phyloP scores from a whole-genome alignment of 2,888 invertebrate genomes.

The Ganaspis brasiliensis region DNA sequence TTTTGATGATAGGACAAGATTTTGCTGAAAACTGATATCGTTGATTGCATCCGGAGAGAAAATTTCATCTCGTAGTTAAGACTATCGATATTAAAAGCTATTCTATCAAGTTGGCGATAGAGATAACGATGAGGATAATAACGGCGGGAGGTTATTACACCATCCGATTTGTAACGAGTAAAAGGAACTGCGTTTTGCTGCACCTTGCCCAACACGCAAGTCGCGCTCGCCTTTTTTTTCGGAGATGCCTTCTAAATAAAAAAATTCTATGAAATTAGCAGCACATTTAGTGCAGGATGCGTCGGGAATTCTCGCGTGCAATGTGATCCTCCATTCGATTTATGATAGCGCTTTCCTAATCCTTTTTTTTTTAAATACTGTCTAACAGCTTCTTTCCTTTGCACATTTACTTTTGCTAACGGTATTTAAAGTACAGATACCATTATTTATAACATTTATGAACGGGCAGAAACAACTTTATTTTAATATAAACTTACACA shows the following conservation, averaged over 20 bases:
- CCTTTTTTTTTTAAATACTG: not conserved
- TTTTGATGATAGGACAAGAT: not conserved
- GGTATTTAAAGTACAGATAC: not conserved
- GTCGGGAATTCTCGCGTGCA: constrained; percentile 18
- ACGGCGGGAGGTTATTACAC: constrained; percentile 23
- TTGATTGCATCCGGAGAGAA: not conserved
- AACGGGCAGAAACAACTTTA: not conserved
- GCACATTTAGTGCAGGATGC: constrained; percentile 38
- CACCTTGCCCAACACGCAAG: constrained; percentile 20
- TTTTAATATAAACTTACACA: not conserved
- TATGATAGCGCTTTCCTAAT: not conserved
- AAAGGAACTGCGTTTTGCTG: constrained; percentile 38
- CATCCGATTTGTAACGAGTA: constrained; percentile 38
- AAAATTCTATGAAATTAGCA: constrained; percentile 30
- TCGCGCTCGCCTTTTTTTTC: constrained; percentile 20
- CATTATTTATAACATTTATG: not conserved
- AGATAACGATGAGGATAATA: constrained; percentile 36
- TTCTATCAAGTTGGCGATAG: not conserved
- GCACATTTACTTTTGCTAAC: not conserved
- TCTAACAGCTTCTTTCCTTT: constrained; percentile 18
- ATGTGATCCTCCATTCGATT: constrained; percentile 28
- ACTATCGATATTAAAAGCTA: constrained; percentile 13
- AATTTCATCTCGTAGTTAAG: not conserved
- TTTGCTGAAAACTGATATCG: not conserved
- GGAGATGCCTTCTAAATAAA: not conserved